Percentiles rank a stretch among this genome's conserved stretches.
phyloP scores from a whole-genome alignment of 2,113 vertebrate genomes.

The Piaya cayana region DNA sequence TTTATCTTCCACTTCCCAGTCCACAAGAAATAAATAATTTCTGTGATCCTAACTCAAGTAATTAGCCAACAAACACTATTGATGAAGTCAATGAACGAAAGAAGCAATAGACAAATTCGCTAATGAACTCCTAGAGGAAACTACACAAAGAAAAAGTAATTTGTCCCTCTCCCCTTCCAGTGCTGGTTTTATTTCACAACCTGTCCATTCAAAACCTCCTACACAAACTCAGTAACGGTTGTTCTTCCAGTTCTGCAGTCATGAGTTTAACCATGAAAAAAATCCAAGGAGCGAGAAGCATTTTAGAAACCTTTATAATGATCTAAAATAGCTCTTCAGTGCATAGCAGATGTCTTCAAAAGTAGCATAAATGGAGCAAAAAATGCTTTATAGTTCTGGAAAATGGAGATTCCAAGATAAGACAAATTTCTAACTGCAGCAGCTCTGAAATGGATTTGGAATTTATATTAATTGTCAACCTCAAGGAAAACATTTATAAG shows the following conservation, averaged over 20 bases:
- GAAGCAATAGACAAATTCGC: not conserved
- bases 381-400: conserved; percentile 1
- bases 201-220: conserved; percentile 39
- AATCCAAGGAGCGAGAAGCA: not conserved
- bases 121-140: conserved; percentile 9
- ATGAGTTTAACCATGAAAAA: not conserved
- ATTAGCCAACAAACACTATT: conserved; percentile 9
- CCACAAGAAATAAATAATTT: not conserved
- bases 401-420: conserved; percentile 43
- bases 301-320: conserved; percentile 32
- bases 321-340: conserved; percentile 43
- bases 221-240: not conserved
- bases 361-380: conserved; percentile 18
- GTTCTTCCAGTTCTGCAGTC: not conserved
- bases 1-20: not conserved
- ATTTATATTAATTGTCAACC: conserved; percentile 14
- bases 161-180: fast-evolving
- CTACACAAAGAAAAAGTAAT: not conserved
- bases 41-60: not conserved
- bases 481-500: conserved; percentile 18
- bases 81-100: not conserved
- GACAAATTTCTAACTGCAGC: not conserved
- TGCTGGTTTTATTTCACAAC: not conserved
- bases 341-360: conserved; percentile 46
- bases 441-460: not conserved